phyloP scores from a whole-genome alignment of 2,888 invertebrate genomes.

The Drosophila kanekoi region DNA sequence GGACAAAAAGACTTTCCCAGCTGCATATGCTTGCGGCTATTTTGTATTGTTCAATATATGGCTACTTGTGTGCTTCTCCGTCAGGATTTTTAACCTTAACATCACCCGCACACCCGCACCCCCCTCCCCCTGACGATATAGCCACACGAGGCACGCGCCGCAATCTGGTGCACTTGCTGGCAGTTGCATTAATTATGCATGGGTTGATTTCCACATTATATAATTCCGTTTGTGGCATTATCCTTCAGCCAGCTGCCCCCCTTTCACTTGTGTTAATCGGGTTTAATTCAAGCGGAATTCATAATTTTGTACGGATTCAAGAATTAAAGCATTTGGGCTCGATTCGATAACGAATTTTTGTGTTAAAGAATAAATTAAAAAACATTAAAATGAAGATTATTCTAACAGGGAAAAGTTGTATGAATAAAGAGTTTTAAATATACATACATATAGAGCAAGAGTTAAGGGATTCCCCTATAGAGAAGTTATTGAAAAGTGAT shows the following conservation, averaged over 20 bases:
- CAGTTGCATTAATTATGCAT: slow-evolving; percentile 54
- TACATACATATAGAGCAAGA: no score
- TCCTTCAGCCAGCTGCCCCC: slow-evolving; percentile 20
- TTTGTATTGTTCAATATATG: slow-evolving; percentile 20
- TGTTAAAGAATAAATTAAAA: no score
- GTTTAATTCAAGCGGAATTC: slow-evolving; percentile 30
- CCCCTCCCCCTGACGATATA: not conserved
- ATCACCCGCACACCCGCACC: not conserved
- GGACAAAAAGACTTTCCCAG: slow-evolving; percentile 8
- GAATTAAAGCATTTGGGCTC: no score
- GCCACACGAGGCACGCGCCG: not conserved
- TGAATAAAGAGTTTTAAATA: no score
- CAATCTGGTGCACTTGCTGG: slow-evolving; percentile 16
- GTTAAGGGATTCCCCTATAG: no score
- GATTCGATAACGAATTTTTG: no score
- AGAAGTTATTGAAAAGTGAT: no score
- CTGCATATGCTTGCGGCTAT: slow-evolving; percentile 14
- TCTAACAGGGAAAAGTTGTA: no score
- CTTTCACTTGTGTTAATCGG: slow-evolving; percentile 31
- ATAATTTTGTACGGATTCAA: not conserved
- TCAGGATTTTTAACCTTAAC: no score
- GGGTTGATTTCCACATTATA: slow-evolving; percentile 54
- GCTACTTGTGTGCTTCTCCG: not conserved
- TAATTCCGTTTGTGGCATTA: slow-evolving; percentile 60
- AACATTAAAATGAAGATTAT: no score